Base-by-base conservation (phyloP, 2,113 vertebrate species). In the Callaeas wilsoni region DNA sequence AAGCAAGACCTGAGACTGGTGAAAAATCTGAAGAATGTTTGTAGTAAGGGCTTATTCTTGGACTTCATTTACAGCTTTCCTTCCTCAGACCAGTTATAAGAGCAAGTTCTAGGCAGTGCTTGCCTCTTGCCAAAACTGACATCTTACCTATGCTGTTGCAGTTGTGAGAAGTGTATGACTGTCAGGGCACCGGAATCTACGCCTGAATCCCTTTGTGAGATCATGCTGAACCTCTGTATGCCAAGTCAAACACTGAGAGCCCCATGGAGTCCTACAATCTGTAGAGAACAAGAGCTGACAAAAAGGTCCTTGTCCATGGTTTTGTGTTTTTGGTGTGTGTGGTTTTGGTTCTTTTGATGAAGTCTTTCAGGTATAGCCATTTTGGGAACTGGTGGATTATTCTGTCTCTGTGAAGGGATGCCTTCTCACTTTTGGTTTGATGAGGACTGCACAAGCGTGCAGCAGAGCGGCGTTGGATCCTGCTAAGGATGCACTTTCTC, bases 121-220 rank as follows among this genome's bases (percentile, higher is more conserved):
- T 42, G 32, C 4, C 6, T 64, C 59, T 76, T 86, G 53, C 13
- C 15, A 41, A 41, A 73, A 44, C 0, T 30, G 42, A 80, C 41
- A 41, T 56, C 33, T 83, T 16, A 16, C 0, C 9, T 78, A 7
- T 74, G 42, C 23, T 8, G 15, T 62, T 70, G 16, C 15, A 59
- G 27, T 17, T 0, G 0, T 0, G 12, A 76, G 15, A 41, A 56
- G 13, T 4, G 3, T 57, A 49, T 77, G 46, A 44, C 16, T 65
- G 4, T 39, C 25, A 41, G n/a, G 16, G 17, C 62, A 60, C 35
- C 49, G 68, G 47, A 76, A 41, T 71, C 75, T 82, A 44, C 30
- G 4, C 8, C 21, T 22, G 10, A 50, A 52, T 30, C 15, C 7
- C 16, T 46, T 44, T 47, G 14, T 35, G 37, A 68, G n/a, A 16